Evolutionary conservation across 2,113 vertebrate species (phyloP).

Genomic region (Myocastor coypus): DNA sequence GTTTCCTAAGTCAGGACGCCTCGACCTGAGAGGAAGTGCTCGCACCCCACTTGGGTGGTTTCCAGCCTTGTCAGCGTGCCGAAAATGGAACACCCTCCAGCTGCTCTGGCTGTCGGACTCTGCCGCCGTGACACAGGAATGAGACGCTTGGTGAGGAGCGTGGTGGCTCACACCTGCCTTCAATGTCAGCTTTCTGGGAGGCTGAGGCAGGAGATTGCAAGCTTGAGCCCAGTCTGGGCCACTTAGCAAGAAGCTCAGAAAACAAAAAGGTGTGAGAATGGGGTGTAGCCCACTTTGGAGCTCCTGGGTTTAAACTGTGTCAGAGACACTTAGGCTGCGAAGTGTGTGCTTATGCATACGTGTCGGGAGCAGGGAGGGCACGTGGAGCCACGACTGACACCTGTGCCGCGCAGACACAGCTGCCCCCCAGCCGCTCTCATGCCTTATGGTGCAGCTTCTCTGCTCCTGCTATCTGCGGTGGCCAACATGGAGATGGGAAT

Average conservation of each 20-base stretch:
- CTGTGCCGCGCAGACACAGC: not conserved
- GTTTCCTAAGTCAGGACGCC: not conserved
- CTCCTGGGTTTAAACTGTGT: not conserved
- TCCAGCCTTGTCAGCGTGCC: slow-evolving; percentile 1
- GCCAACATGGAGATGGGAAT: not conserved
- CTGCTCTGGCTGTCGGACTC: not conserved
- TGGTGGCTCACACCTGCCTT: not conserved
- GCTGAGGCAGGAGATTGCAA: not conserved
- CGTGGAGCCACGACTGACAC: not conserved
- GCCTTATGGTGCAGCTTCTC: not conserved
- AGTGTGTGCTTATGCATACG: not conserved
- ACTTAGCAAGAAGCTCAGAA: not conserved
- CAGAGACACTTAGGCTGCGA: not conserved
- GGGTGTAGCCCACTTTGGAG: not conserved
- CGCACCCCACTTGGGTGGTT: slow-evolving; percentile 37
- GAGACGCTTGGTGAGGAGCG: not conserved
- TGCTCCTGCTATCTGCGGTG: not conserved
- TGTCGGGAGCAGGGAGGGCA: not conserved
- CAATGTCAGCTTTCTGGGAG: not conserved
- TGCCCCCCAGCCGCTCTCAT: not conserved
- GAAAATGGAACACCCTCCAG: slow-evolving; percentile 19
- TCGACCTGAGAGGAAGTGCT: not conserved
- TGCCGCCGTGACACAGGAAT: not conserved
- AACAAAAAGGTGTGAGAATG: not conserved
- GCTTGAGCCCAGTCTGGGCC: not conserved